phyloP scores from a whole-genome alignment of 2,113 vertebrate species.

The Tachysurus vachellii region DNA sequence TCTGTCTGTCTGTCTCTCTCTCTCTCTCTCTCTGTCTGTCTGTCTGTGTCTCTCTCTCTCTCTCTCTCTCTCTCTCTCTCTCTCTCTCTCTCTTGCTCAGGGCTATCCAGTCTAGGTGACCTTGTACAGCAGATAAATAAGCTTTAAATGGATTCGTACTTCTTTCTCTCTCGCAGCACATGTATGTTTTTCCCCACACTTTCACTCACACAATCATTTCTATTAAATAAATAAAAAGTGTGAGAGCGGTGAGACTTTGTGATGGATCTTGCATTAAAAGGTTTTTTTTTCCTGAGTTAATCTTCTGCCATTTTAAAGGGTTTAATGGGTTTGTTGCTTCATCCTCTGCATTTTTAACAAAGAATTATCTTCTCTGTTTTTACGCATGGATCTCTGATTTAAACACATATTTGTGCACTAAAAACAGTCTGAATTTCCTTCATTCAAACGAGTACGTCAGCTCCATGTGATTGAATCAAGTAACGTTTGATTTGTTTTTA shows the following conservation, averaged over 20 bases:
- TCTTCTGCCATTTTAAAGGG: slow-evolving; percentile 30
- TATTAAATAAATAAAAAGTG: not conserved
- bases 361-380: not conserved
- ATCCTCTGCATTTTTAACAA: not conserved
- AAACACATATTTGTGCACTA: not conserved
- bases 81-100: slow-evolving; percentile 32
- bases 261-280: not conserved
- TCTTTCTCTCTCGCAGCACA: not conserved
- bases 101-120: slow-evolving; percentile 20
- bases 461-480: no score
- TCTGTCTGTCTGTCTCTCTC: slow-evolving; percentile 28
- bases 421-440: no score
- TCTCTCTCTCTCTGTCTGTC: not conserved
- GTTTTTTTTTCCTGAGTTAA: slow-evolving; percentile 14
- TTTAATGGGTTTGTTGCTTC: slow-evolving; percentile 3
- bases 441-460: no score
- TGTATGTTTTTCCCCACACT: not conserved
- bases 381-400: not conserved
- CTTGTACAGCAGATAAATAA: slow-evolving; percentile 44
- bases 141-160: slow-evolving; percentile 51
- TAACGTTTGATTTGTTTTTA: no score
- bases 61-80: no score
- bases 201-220: slow-evolving; percentile 1
- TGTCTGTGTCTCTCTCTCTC: not conserved
- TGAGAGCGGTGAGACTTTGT: not conserved